These are phyloP conservation scores for Murina feae DNA, from an alignment of 2,113 vertebrate genomes.

Conservation along the genomic window DNA sequence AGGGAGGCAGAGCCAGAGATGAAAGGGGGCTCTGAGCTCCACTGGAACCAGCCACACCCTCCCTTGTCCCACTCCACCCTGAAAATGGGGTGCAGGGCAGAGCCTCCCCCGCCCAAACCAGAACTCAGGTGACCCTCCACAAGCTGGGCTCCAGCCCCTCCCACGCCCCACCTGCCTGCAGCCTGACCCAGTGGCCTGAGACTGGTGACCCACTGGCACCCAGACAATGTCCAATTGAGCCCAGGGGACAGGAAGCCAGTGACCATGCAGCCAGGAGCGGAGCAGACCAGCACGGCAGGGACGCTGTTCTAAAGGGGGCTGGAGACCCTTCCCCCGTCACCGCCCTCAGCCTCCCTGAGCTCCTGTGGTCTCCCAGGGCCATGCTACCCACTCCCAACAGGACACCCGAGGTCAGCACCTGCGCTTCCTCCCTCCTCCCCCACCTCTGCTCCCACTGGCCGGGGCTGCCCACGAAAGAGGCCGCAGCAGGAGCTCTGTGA, in stretches of 20 bases:
- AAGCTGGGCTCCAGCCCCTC: neutral
- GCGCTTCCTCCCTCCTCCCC: neutral
- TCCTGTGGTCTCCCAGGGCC: accelerated
- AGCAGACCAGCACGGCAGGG: accelerated
- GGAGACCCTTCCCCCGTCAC: neutral
- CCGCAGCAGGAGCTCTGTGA: accelerated
- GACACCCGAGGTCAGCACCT: neutral
- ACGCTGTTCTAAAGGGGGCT: neutral
- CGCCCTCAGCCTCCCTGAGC: neutral
- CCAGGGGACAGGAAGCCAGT: neutral
- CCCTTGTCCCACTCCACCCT: neutral
- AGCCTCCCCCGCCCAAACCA: neutral
- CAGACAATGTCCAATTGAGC: neutral
- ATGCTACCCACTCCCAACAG: neutral
- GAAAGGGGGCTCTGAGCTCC: neutral
- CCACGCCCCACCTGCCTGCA: neutral
- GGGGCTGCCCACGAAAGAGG: neutral
- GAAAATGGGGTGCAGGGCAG: neutral
- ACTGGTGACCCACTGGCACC: neutral
- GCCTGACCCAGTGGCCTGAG: neutral
- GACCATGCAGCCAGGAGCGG: neutral
- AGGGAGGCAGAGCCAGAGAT: neutral
- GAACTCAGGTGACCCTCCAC: accelerated
- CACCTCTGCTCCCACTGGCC: neutral
- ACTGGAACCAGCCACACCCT: accelerated